Evolutionary conservation across 2,113 vertebrate species (phyloP).

Genomic region (Laticauda laticaudata): DNA sequence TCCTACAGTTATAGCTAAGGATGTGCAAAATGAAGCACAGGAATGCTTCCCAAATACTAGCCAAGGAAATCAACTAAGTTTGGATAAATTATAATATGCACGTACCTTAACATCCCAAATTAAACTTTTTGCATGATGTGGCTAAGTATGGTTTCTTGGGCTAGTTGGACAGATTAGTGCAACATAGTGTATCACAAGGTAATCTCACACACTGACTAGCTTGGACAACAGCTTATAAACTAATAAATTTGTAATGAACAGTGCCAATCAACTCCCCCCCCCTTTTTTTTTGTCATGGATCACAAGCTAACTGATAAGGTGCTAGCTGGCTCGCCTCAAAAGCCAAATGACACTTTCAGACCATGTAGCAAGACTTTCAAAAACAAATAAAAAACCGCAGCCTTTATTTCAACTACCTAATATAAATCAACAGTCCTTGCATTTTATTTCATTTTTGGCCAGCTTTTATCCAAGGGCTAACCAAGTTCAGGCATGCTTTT

Average conservation of each 20-base stretch:
- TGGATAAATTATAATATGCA: not conserved
- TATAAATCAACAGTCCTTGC: not conserved
- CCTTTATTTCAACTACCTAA: not conserved
- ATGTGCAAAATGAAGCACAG: not conserved
- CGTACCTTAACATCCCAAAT: not conserved
- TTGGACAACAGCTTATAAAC: not conserved
- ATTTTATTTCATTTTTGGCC: not conserved
- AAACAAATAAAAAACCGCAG: not conserved
- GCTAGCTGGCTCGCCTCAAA: not conserved
- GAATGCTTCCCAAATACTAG: not conserved
- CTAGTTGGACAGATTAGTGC: not conserved
- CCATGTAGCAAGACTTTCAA: fast-evolving
- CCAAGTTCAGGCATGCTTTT: not conserved
- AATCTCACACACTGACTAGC: not conserved
- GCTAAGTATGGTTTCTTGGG: not conserved
- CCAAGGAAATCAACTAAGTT: not conserved
- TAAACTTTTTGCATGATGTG: not conserved
- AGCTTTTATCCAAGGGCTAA: not conserved
- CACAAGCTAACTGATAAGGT: not conserved
- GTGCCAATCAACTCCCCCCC: not conserved
- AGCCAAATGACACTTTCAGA: not conserved
- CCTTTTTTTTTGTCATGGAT: not conserved
- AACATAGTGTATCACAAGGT: not conserved
- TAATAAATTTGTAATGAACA: not conserved
- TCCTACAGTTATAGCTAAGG: not conserved